These are phyloP conservation scores for Gibbula magus DNA, from an alignment of 2,888 invertebrate species.

Conservation along the genomic window DNA sequence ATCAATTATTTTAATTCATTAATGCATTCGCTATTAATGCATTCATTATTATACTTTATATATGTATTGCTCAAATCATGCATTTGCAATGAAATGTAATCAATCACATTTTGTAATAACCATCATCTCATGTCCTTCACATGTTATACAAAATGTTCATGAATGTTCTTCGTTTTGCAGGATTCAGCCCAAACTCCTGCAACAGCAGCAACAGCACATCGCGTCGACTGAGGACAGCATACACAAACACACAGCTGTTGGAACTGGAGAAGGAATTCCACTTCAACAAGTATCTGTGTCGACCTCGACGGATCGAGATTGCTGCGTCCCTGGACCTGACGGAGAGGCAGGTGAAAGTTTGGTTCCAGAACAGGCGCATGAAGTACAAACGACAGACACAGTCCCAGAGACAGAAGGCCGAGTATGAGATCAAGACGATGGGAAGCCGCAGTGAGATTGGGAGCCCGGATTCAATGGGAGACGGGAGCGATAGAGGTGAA, in stretches of 20 bases:
- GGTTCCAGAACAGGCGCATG: conserved; percentile 99
- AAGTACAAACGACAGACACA: conserved; percentile 78
- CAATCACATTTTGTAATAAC: background rate
- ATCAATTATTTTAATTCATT: no score
- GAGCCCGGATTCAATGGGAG: conserved; percentile 2
- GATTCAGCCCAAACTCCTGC: conserved; percentile 42
- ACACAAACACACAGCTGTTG: conserved; percentile 87
- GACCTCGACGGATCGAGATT: conserved; percentile 86
- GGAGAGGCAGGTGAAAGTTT: conserved; percentile 92
- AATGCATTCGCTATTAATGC: no score
- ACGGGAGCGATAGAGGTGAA: conserved; percentile 16
- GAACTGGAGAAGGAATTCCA: conserved; percentile 89
- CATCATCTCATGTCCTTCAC: no score
- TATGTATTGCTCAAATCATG: background rate
- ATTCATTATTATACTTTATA: background rate
- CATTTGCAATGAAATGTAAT: background rate
- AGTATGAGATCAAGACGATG: conserved; percentile 10
- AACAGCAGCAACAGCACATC: conserved; percentile 47
- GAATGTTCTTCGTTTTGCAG: conserved; percentile 40
- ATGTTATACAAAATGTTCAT: no score
- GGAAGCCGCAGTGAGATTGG: conserved; percentile 25
- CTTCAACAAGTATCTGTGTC: conserved; percentile 84
- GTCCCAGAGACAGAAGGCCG: conserved; percentile 53
- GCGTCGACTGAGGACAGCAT: conserved; percentile 85
- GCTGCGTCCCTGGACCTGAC: conserved; percentile 83